Percentiles rank a stretch among this genome's conserved stretches.
These are phyloP conservation scores for Amphipoea oculea DNA, from an alignment of 2,888 invertebrate species.

Conservation along the genomic window DNA sequence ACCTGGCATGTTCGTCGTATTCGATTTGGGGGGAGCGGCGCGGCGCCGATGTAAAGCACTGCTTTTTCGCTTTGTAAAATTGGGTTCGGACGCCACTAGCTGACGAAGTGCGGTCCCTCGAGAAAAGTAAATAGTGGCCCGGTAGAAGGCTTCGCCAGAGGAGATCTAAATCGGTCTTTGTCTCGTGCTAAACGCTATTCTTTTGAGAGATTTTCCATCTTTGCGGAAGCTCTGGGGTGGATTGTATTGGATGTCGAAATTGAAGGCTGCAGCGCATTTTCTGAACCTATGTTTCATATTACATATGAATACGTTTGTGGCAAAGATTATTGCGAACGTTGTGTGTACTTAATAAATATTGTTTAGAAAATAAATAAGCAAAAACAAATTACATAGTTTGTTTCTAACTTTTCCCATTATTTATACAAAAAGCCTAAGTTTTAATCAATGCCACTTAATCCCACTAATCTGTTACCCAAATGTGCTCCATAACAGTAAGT, in stretches of 20 bases:
- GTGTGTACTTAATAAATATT: background rate
- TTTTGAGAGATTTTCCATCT: slow-evolving; percentile 89
- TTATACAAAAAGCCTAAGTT: slow-evolving; percentile 32
- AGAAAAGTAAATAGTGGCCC: slow-evolving; percentile 88
- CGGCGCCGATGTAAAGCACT: slow-evolving; percentile 67
- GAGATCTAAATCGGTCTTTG: slow-evolving; percentile 89
- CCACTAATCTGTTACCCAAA: slow-evolving; percentile 79
- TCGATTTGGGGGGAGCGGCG: slow-evolving; percentile 66
- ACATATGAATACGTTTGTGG: slow-evolving; percentile 13
- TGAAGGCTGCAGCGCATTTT: slow-evolving; percentile 77
- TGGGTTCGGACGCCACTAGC: slow-evolving; percentile 78
- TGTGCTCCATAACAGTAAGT: slow-evolving; percentile 81
- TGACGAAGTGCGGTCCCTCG: slow-evolving; percentile 82
- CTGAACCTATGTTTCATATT: slow-evolving; percentile 65
- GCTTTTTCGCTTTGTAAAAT: slow-evolving; percentile 80
- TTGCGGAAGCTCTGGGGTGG: slow-evolving; percentile 80
- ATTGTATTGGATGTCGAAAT: slow-evolving; percentile 84
- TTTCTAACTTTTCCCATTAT: slow-evolving; percentile 4
- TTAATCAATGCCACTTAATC: slow-evolving; percentile 76
- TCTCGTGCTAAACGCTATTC: slow-evolving; percentile 88
- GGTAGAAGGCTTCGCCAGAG: slow-evolving; percentile 81
- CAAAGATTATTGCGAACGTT: slow-evolving; percentile 14
- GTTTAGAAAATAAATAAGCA: background rate
- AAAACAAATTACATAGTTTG: background rate
- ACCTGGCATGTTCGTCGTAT: slow-evolving; percentile 75